Base-by-base conservation (phyloP, 2,888 invertebrate species). In the Zaprionus bogoriensis region DNA sequence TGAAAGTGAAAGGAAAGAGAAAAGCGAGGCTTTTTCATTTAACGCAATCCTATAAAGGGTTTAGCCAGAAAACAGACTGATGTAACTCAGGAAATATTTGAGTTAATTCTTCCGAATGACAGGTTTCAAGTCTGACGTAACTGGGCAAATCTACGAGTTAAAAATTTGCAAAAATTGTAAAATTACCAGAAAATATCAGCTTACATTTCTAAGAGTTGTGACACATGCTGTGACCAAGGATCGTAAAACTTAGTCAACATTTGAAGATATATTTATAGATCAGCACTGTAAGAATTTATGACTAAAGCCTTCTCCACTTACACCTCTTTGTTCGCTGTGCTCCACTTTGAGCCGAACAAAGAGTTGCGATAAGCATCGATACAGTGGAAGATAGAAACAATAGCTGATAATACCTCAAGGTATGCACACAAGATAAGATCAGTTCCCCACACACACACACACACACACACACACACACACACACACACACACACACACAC, bases 381-480 rank as follows among this genome's bases (percentile, higher is more conserved):
- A 30, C 20, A 23, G 19, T n/a, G 25, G 6, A 2, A 42, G 30
- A 42, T 32, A 42, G 22, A 22, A 12, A 20, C 14, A 36, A 32
- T 14, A 19, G 50, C 57, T 46, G 58, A 69, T 32, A 62, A 48
- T 38, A 25, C 2, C 10, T 22, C 17, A 36, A 17, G 25, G 50
- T 30, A 28, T 36, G 36, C 20, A 9, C 17, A 36, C 14, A 12
- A 36, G 32, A 36, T 36, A 36, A 36, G 32, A 36, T 36, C 14
- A 36, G 32, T 17, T 17, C 3, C 32, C 9, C 7, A n/a, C n/a
- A n/a, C n/a, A n/a, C n/a, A n/a, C n/a, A n/a, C n/a, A n/a, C n/a
- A n/a, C n/a, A n/a, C n/a, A n/a, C n/a, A n/a, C n/a, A n/a, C n/a
- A n/a, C n/a, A n/a, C n/a, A n/a, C n/a, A n/a, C n/a, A n/a, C n/a